Evolutionary conservation across 2,888 invertebrate species (phyloP).

Genomic region (Spilosoma lubricipeda): DNA sequence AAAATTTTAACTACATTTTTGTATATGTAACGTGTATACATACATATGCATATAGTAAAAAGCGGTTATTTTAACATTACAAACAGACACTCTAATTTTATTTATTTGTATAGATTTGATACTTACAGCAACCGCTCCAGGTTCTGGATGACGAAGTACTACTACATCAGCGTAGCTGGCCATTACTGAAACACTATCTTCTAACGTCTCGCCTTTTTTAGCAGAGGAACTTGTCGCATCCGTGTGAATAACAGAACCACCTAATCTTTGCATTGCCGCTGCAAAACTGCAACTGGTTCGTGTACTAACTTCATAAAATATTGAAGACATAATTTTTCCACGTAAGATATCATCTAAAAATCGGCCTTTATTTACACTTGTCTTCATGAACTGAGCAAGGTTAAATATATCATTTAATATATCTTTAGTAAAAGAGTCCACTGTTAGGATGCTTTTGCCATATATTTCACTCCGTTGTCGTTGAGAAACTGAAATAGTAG

Average conservation of each 20-base stretch:
- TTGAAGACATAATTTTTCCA: slow-evolving; percentile 97
- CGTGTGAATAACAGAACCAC: slow-evolving; percentile 96
- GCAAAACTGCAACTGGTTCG: slow-evolving; percentile 98
- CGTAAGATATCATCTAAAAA: slow-evolving; percentile 94
- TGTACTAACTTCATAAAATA: slow-evolving; percentile 99
- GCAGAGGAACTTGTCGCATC: slow-evolving; percentile 96
- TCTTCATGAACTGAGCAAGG: slow-evolving; percentile 95
- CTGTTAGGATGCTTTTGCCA: slow-evolving; percentile 94
- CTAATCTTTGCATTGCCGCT: slow-evolving; percentile 98
- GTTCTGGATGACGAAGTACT: slow-evolving; percentile 97
- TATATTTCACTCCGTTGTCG: slow-evolving; percentile 81
- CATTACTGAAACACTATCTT: slow-evolving; percentile 94
- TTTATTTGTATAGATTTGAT: background rate
- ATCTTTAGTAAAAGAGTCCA: slow-evolving; percentile 95
- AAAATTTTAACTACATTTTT: too few relatives aligned
- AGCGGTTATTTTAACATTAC: too few relatives aligned
- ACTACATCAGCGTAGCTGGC: slow-evolving; percentile 97
- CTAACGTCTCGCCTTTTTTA: slow-evolving; percentile 98
- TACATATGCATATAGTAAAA: too few relatives aligned
- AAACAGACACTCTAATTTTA: too few relatives aligned
- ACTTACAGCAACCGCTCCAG: slow-evolving; percentile 95
- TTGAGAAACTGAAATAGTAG: slow-evolving; percentile 74
- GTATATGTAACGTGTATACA: too few relatives aligned
- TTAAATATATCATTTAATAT: slow-evolving; percentile 97
- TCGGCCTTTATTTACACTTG: slow-evolving; percentile 93